Base-by-base conservation (phyloP, 2,113 vertebrate species). In the Gambusia holbrooki region DNA sequence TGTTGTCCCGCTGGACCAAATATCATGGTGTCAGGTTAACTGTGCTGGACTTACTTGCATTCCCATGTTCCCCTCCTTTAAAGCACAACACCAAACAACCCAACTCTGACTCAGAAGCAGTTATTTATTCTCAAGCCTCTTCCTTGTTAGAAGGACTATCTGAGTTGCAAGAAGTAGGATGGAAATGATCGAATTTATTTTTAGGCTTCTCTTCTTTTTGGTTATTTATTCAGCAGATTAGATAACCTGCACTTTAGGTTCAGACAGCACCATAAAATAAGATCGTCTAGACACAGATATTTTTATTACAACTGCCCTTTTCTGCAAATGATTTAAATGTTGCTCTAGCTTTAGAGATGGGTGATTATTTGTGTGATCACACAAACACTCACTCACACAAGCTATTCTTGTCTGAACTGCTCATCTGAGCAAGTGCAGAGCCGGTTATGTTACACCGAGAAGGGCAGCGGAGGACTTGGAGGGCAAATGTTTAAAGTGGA, bases 1-100 rank as follows among this genome's bases (percentile, higher is more conserved):
- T 84, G 87, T 90, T 68, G 82, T 91, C 83, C 84, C 60, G 8
- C 73, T 79, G 76, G 73, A 86, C 84, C 33, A 33, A 69, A 73
- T 80, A 81, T 80, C 82, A 68, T 2, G 89, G 91, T 92, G 88
- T 93, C 92, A 82, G 87, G 86, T 93, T 92, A 71, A 87, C 85
- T 81, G 72, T 85, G 69, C 76, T 83, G 6, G 27, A 82, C 77
- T 87, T 87, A 66, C 81, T 82, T 45, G 62, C 84, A 92, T 91
- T 91, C 91, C 88, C 88, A 48, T 76, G 68, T 35, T 82, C 88
- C 84, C 79, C 82, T 86, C 87, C 90, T 89, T 83, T 68, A 79
- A 88, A 87, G 90, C 80, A 83, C 66, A 86, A 82, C 79, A 74
- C 84, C 82, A 17, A 80, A 60, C 67, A 51, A 35, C 66, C 65